A percentile compares a stretch with the other conserved stretches of the same genome.
Evolutionary conservation across 2,888 invertebrate genomes (phyloP).

Genomic region (Acanthosoma haemorrhoidale): DNA sequence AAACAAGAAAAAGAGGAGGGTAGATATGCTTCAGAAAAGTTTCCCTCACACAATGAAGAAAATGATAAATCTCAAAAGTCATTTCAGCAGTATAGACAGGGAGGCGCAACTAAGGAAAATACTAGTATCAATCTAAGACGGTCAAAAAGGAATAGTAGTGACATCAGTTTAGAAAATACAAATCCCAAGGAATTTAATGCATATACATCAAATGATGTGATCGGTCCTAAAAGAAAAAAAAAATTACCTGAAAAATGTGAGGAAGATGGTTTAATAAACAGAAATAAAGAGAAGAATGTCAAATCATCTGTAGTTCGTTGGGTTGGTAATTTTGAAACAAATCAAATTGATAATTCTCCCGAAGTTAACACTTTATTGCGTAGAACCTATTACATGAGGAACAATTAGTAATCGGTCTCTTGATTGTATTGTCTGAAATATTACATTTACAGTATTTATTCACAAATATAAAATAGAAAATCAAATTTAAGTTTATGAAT

Average conservation of each 20-base stretch:
- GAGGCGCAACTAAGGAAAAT: background rate
- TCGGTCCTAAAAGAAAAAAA: background rate
- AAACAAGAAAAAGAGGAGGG: background rate
- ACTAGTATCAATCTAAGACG: background rate
- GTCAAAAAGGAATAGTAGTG: background rate
- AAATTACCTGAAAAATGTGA: background rate
- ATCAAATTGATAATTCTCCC: background rate
- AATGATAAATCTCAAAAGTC: constrained; percentile 6
- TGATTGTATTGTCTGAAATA: too few relatives aligned
- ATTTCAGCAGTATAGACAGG: background rate
- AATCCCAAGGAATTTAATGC: background rate
- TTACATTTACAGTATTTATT: too few relatives aligned
- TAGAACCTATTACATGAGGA: background rate
- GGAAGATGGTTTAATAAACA: background rate
- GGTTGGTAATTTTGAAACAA: background rate
- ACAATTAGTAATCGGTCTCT: background rate
- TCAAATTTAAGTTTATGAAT: too few relatives aligned
- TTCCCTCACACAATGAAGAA: background rate
- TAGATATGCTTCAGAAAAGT: background rate
- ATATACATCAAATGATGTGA: background rate
- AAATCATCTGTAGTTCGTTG: background rate
- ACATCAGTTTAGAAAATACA: too few relatives aligned
- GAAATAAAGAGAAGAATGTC: background rate
- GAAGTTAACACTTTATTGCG: background rate
- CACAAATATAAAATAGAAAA: too few relatives aligned